Conservation (phyloP, 2,888 invertebrate species). For the Rhamphomyia laevipes region DNA sequence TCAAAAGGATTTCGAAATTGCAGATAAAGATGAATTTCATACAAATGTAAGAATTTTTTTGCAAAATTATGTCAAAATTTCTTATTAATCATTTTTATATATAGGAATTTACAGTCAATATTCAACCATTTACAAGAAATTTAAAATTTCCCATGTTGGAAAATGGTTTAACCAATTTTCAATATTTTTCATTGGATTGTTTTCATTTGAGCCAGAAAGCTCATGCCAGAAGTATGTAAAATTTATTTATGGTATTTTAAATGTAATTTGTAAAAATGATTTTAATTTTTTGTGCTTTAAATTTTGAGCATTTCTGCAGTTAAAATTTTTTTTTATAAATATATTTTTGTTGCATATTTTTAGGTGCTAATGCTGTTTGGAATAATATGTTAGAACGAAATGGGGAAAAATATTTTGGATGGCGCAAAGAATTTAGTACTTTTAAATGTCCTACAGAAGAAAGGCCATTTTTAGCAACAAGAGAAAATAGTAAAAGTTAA, state of each 20-base stretch:
- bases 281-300: too few species aligned
- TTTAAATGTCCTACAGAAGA: slow-evolving; percentile 30
- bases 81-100: slow-evolving; percentile 4
- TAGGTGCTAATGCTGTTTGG: slow-evolving; percentile 46
- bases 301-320: too few species aligned
- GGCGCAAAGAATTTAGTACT: slow-evolving; percentile 21
- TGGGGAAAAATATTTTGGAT: slow-evolving; percentile 36
- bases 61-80: not conserved
- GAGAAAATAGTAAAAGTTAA: slow-evolving; percentile 23
- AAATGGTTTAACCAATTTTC: slow-evolving; percentile 39
- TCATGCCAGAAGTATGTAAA: slow-evolving; percentile 42
- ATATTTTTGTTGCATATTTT: slow-evolving; percentile 4
- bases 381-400: slow-evolving; percentile 47
- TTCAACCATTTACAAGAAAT: slow-evolving; percentile 41
- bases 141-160: slow-evolving; percentile 33
- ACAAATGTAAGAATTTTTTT: slow-evolving; percentile 20
- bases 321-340: not conserved
- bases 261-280: too few species aligned
- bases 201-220: slow-evolving; percentile 51
- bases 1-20: slow-evolving; percentile 40
- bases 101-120: slow-evolving; percentile 47
- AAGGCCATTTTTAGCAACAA: slow-evolving; percentile 29
- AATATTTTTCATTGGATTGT: slow-evolving; percentile 47
- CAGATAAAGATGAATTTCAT: slow-evolving; percentile 33
- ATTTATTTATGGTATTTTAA: not conserved